Evolutionary conservation across 2,888 invertebrate species (phyloP).

Genomic region (Ennomos erosarius): DNA sequence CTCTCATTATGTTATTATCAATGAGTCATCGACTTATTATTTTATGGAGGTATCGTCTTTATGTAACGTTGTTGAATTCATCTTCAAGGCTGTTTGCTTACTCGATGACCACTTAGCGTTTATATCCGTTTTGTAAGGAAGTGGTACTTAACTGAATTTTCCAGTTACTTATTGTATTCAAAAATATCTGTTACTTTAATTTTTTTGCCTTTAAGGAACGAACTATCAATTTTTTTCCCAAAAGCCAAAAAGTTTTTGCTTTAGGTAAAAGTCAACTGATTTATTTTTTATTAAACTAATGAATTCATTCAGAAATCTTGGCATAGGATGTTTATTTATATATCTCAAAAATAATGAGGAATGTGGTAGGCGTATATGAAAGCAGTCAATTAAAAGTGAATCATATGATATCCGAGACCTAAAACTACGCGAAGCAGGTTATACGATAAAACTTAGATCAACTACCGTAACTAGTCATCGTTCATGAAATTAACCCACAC

Average conservation of each 20-base stretch:
- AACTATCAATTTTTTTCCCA: too few relatives aligned
- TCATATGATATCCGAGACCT: slow-evolving; percentile 4
- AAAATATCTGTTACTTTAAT: too few relatives aligned
- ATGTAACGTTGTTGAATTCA: slow-evolving; percentile 29
- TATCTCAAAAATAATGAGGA: slow-evolving; percentile 17
- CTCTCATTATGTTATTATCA: too few relatives aligned
- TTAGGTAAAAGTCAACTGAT: too few relatives aligned
- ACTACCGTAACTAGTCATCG: slow-evolving; percentile 3
- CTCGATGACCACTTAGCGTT: slow-evolving; percentile 32
- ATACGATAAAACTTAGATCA: slow-evolving; percentile 1
- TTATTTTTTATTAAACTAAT: too few relatives aligned
- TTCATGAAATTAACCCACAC: slow-evolving; percentile 4
- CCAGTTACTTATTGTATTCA: too few relatives aligned
- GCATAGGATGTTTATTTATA: too few relatives aligned
- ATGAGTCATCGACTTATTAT: too few relatives aligned
- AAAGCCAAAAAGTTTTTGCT: too few relatives aligned
- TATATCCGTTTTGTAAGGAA: slow-evolving; percentile 29
- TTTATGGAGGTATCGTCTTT: too few relatives aligned
- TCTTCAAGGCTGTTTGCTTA: slow-evolving; percentile 42
- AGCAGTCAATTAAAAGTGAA: slow-evolving; percentile 11
- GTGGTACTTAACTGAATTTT: slow-evolving; percentile 14
- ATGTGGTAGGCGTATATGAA: slow-evolving; percentile 12
- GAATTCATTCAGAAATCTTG: too few relatives aligned
- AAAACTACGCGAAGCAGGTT: slow-evolving; percentile 9
- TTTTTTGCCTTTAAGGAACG: too few relatives aligned